A percentile compares a stretch with the other conserved stretches of the same genome.
Conservation (phyloP, 1,140 invertebrate species). For the Magallana angulata region DNA sequence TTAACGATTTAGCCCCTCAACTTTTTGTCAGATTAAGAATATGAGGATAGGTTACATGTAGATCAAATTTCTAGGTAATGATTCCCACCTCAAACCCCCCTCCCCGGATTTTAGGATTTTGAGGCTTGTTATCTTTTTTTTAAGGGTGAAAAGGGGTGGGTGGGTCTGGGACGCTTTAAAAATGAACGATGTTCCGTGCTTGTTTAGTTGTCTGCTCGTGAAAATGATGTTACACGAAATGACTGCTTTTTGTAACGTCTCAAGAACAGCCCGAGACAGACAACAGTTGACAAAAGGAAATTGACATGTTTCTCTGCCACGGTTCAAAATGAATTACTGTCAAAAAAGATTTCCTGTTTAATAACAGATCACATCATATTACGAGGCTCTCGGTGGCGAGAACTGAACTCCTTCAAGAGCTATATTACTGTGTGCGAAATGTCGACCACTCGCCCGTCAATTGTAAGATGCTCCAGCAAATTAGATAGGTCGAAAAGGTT, state of each 20-base stretch:
- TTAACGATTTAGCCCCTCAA: no score
- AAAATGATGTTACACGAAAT: no score
- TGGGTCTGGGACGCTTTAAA: no score
- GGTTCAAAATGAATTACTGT: slow-evolving; percentile 14
- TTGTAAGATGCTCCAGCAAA: neutral
- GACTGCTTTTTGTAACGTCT: neutral
- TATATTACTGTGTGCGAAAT: neutral
- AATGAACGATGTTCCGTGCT: no score
- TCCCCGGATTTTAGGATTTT: no score
- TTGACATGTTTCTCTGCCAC: slow-evolving; percentile 21
- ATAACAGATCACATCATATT: slow-evolving; percentile 31
- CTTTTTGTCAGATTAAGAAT: no score
- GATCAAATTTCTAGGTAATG: no score
- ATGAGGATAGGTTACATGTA: no score
- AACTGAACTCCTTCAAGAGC: slow-evolving; percentile 16
- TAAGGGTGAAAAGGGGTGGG: no score
- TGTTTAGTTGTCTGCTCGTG: no score
- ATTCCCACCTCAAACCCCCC: no score
- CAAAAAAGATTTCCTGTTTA: slow-evolving; percentile 2
- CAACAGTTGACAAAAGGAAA: slow-evolving; percentile 23
- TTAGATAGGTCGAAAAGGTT: neutral
- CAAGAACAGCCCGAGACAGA: neutral
- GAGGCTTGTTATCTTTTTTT: no score
- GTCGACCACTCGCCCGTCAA: neutral
- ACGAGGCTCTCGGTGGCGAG: neutral